Base-by-base conservation (phyloP, 1,140 invertebrate species). In the Drosophila arizonae region DNA sequence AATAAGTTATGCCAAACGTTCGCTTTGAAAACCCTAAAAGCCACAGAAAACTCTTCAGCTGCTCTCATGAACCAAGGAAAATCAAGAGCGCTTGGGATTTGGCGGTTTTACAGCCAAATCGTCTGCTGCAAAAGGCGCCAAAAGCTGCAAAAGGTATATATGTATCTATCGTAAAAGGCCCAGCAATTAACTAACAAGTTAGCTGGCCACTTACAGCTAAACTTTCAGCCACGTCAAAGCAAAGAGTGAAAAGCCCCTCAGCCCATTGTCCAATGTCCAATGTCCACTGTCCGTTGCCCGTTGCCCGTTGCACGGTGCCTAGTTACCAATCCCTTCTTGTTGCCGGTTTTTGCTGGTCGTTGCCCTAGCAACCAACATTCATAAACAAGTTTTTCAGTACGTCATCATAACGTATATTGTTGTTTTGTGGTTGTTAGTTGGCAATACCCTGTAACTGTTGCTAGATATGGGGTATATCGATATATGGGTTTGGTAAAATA, bases 331-430 rank as follows among this genome's bases (percentile, higher is more conserved):
- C 24, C 15, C 61, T 56, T 64, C 36, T 64, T 51, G 69, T 68
- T 65, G 52, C 64, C 68, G 80, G 75, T 86, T 70, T 74, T 72
- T 86, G 72, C 82, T 87, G 82, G 85, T 90, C 77, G 81, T 89
- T 89, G 86, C 81, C 84, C 80, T 72, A 88, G 85, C 84, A 89
- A 88, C 85, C 86, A 81, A 86, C 78, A 81, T 90, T 86, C 64
- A 61, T 62, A 81, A 90, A 85, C 86, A 81, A 79, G 85, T 81
- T 89, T 86, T 77, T 50, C 65, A 67, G 67, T 81, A 76, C 81
- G 77, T 84, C 81, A 77, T 73, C 54, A 43, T 70, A 39, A 54
- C 28, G 33, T 48, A 46, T 61, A 48, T 54, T 68, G 10, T 30
- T 50, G 57, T 48, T 57, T 45, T 61, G 68, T 57, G 55, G n/a